Evolutionary conservation across 2,888 invertebrate species (phyloP).

Genomic region (Polymixis flavicincta): DNA sequence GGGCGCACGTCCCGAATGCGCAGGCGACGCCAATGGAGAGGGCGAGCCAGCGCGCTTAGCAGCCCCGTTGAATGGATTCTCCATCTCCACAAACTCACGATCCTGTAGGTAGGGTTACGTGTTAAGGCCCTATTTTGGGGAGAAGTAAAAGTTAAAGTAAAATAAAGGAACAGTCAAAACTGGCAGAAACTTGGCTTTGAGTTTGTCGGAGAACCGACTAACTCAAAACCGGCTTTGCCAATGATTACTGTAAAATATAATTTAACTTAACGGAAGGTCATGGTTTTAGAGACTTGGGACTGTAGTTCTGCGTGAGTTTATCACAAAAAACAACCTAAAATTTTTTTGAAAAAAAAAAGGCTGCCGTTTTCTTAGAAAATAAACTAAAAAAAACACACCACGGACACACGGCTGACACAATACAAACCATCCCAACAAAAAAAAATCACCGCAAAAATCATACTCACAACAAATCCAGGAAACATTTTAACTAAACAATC

Average conservation of each 20-base stretch:
- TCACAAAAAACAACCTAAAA: constrained; percentile 7
- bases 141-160: constrained; percentile 47
- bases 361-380: constrained; percentile 25
- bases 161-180: constrained; percentile 40
- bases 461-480: constrained; percentile 52
- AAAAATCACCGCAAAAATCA: constrained; percentile 37
- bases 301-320: constrained; percentile 9
- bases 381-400: constrained; percentile 39
- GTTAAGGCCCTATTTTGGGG: constrained; percentile 64
- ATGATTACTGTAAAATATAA: constrained; percentile 46
- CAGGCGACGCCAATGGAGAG: constrained; percentile 96
- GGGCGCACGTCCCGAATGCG: constrained; percentile 95
- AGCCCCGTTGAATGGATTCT: constrained; percentile 98
- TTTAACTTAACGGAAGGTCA: constrained; percentile 29
- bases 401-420: constrained; percentile 44
- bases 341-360: not conserved
- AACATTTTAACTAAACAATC: constrained; percentile 54
- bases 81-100: constrained; percentile 99
- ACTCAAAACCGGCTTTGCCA: constrained; percentile 48
- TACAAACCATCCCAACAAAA: constrained; percentile 41
- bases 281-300: constrained; percentile 23
- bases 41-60: constrained; percentile 97
- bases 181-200: constrained; percentile 45
- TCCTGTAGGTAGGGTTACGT: constrained; percentile 91
- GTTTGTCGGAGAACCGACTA: constrained; percentile 41